Evolutionary conservation across 2,888 invertebrate species (phyloP).

Genomic region (Conus canariensis): DNA sequence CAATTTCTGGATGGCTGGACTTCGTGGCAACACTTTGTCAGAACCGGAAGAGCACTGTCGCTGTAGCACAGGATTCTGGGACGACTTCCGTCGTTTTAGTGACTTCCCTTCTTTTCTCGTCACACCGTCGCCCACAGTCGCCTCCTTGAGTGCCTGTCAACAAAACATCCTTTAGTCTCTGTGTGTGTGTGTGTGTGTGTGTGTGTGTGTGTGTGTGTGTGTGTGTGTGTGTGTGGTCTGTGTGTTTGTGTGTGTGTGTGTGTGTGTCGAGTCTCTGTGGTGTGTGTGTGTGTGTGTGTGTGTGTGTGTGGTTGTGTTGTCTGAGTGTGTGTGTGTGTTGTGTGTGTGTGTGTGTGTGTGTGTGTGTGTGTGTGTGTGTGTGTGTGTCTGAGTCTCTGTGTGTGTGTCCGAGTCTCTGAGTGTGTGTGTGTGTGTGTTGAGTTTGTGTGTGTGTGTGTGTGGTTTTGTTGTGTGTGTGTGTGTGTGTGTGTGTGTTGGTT

Average conservation of each 20-base stretch:
- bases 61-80: constrained; percentile 38
- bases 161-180: not conserved
- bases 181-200: not conserved
- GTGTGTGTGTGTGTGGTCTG: not conserved
- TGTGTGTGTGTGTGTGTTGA: too few species aligned
- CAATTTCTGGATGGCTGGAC: constrained; percentile 53
- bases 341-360: not conserved
- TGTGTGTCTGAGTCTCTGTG: not conserved
- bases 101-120: constrained; percentile 27
- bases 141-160: constrained; percentile 41
- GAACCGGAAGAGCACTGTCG: constrained; percentile 52
- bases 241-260: not conserved
- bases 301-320: too few species aligned
- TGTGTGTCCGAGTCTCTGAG: not conserved
- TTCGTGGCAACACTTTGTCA: constrained; percentile 45
- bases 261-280: not conserved
- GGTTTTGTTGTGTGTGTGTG: too few species aligned
- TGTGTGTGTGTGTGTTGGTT: not conserved
- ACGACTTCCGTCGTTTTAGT: constrained; percentile 43
- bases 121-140: not conserved
- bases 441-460: too few species aligned
- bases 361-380: not conserved
- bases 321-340: not conserved
- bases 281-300: not conserved
- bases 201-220: not conserved